Conservation (phyloP, 2,888 invertebrate genomes). For the Temnothorax rugatulus region DNA sequence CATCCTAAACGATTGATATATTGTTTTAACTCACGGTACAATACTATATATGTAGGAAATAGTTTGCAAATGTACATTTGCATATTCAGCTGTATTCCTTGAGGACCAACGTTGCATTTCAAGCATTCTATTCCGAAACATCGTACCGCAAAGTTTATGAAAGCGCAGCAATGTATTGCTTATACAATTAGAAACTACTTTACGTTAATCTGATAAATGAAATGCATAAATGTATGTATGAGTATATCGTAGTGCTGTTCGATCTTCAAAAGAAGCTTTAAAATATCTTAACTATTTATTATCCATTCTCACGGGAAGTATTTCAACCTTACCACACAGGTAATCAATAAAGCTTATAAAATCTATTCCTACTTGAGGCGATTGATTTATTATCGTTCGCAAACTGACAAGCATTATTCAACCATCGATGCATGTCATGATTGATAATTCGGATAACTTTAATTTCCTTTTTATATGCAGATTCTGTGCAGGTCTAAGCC, state of each 20-base stretch:
- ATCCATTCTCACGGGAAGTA: neutral
- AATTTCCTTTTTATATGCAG: constrained; percentile 71
- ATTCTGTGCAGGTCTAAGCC: constrained; percentile 83
- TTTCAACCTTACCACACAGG: constrained; percentile 9
- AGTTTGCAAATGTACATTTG: neutral
- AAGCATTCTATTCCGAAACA: constrained; percentile 17
- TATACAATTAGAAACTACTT: constrained; percentile 39
- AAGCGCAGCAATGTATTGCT: neutral
- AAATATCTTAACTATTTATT: constrained; percentile 36
- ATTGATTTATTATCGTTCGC: constrained; percentile 52
- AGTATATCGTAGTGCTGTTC: neutral
- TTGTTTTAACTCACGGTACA: neutral
- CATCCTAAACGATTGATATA: neutral
- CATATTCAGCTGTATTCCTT: constrained; percentile 29
- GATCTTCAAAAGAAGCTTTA: neutral
- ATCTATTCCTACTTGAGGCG: neutral
- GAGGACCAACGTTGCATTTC: constrained; percentile 25
- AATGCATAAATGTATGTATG: neutral
- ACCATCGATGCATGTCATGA: constrained; percentile 41
- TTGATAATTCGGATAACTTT: constrained; percentile 44
- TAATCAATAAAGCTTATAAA: constrained; percentile 42
- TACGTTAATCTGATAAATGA: constrained; percentile 16
- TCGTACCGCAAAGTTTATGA: constrained; percentile 24
- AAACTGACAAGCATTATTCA: constrained; percentile 15
- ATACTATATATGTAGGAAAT: constrained; percentile 2